Conservation (phyloP, 2,113 vertebrate species). For the Engystomops pustulosus region DNA sequence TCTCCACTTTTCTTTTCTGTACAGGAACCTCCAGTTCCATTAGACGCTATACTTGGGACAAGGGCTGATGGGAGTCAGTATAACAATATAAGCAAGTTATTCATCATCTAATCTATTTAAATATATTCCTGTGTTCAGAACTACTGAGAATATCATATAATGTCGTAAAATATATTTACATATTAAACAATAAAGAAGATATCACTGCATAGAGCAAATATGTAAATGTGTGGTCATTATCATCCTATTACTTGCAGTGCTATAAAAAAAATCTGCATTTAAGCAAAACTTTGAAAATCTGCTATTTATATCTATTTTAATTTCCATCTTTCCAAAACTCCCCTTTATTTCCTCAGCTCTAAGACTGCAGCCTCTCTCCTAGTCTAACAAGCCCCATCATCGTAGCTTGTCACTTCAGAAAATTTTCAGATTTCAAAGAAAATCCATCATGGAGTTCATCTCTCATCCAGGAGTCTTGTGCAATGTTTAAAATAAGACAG, state of each 20-base stretch:
- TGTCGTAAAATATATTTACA: not conserved
- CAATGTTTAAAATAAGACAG: slow-evolving; percentile 68
- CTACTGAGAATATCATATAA: too few species aligned
- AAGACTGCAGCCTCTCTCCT: not conserved
- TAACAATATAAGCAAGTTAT: too few species aligned
- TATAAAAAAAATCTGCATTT: too few species aligned
- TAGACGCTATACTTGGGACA: too few species aligned
- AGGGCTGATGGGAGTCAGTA: not conserved
- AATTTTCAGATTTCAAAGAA: slow-evolving; percentile 65
- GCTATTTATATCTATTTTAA: not conserved
- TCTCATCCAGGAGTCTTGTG: slow-evolving; percentile 65
- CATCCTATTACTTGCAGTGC: too few species aligned
- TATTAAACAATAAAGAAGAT: too few species aligned
- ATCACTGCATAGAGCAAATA: too few species aligned
- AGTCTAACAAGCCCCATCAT: slow-evolving; percentile 16
- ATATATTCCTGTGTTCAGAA: not conserved
- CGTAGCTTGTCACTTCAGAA: slow-evolving; percentile 58
- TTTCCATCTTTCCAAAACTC: not conserved
- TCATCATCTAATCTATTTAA: not conserved
- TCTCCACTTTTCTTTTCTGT: too few species aligned
- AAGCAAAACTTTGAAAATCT: too few species aligned
- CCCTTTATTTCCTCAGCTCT: not conserved
- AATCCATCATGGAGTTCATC: slow-evolving; percentile 67
- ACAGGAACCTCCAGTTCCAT: too few species aligned
- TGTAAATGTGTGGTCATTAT: too few species aligned